A percentile compares a stretch with the other conserved stretches of the same genome.
Evolutionary conservation across 2,888 invertebrate species (phyloP).

Genomic region (Drosophila peninsularis): DNA sequence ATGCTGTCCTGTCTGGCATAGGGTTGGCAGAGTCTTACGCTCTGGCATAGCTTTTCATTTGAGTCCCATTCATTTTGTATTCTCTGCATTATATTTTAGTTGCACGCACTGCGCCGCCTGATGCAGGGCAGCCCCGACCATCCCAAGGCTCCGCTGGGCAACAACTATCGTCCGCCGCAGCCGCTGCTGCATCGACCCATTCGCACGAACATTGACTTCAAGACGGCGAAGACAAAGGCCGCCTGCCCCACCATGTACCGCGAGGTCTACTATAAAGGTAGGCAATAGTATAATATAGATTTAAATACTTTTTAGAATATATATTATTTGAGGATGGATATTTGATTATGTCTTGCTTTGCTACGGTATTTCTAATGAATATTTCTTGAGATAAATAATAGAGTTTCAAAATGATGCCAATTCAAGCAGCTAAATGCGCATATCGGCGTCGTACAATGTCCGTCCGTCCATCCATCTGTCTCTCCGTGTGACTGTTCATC

Average conservation of each 20-base stretch:
- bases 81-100: conserved; percentile 85
- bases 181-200: conserved; percentile 96
- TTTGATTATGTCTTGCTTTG: no score
- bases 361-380: no score
- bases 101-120: conserved; percentile 92
- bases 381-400: not conserved
- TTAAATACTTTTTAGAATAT: no score
- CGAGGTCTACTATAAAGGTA: conserved; percentile 96
- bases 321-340: no score
- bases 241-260: conserved; percentile 96
- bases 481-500: not conserved
- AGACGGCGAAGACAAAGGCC: conserved; percentile 90
- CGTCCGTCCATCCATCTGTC: not conserved
- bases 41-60: conserved; percentile 1
- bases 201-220: conserved; percentile 98
- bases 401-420: no score
- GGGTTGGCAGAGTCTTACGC: not conserved
- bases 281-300: not conserved
- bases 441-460: not conserved
- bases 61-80: conserved; percentile 2
- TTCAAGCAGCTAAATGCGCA: not conserved
- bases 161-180: conserved; percentile 97
- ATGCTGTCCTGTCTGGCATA: not conserved
- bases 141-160: conserved; percentile 95
- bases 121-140: conserved; percentile 95